Evolutionary conservation across 2,888 invertebrate species (phyloP).

Genomic region (Scelioninae gen. 1): DNA sequence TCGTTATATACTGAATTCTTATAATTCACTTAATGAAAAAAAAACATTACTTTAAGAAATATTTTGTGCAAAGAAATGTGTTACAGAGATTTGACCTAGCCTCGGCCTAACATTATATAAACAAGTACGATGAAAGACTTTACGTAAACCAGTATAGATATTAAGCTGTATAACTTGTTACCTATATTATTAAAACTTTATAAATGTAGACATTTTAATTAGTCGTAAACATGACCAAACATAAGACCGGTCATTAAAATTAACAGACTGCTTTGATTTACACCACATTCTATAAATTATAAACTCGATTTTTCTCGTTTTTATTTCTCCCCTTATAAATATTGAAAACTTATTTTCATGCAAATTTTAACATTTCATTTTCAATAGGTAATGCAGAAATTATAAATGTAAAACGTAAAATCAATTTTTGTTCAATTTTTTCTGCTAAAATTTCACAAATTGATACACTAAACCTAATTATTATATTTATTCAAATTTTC

Average conservation of each 20-base stretch:
- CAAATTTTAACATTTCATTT: background rate
- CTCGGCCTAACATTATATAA: constrained; percentile 44
- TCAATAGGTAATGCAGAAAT: background rate
- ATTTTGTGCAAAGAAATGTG: no score
- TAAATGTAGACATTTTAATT: constrained; percentile 51
- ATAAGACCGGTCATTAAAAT: constrained; percentile 36
- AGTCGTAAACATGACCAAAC: constrained; percentile 44
- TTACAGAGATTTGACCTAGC: no score
- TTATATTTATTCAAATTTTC: background rate
- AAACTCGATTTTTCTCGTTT: constrained; percentile 2
- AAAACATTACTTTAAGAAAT: no score
- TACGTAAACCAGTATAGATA: constrained; percentile 48
- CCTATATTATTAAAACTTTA: constrained; percentile 47
- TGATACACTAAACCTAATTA: background rate
- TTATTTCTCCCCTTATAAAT: constrained; percentile 30
- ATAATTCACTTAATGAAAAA: no score
- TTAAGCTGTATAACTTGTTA: constrained; percentile 50
- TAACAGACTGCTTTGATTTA: constrained; percentile 25
- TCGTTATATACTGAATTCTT: no score
- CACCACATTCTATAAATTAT: constrained; percentile 12
- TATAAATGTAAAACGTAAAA: no score
- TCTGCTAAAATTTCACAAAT: background rate
- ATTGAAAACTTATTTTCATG: constrained; percentile 11
- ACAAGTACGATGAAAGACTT: constrained; percentile 56
- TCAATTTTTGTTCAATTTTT: background rate